Conservation (phyloP, 2,113 vertebrate species). For the Raja brachyura region DNA sequence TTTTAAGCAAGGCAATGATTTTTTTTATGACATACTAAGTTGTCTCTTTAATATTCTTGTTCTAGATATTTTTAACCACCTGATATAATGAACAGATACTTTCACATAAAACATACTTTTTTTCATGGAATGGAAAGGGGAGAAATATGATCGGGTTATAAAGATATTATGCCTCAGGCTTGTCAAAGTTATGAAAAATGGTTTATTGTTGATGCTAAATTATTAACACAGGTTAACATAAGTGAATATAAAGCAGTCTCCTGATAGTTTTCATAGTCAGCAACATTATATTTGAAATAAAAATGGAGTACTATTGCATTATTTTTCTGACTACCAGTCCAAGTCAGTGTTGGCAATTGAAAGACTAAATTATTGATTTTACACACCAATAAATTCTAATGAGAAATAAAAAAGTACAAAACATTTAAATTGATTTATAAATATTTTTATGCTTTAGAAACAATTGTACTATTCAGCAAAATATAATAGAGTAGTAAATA, state of each 20-base stretch:
- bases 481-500: constrained; percentile 45
- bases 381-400: constrained; percentile 86
- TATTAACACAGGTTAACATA: constrained; percentile 29
- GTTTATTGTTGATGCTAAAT: not conserved
- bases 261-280: constrained; percentile 83
- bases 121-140: not conserved
- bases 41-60: not conserved
- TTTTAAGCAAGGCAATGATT: not conserved
- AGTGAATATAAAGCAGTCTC: constrained; percentile 53
- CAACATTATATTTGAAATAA: constrained; percentile 82
- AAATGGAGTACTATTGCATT: constrained; percentile 81
- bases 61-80: constrained; percentile 1
- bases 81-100: not conserved
- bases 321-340: constrained; percentile 83
- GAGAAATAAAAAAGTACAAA: constrained; percentile 90
- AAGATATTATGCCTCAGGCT: constrained; percentile 10
- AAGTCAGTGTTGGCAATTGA: constrained; percentile 83
- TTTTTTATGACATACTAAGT: not conserved
- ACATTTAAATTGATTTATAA: constrained; percentile 83
- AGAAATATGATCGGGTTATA: not conserved
- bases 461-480: constrained; percentile 75
- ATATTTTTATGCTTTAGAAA: constrained; percentile 87
- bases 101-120: not conserved
- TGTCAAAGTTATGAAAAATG: constrained; percentile 9
- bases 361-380: constrained; percentile 87